Evolutionary conservation across 1,140 invertebrate genomes (phyloP).

Genomic region (Lucilia cuprina): DNA sequence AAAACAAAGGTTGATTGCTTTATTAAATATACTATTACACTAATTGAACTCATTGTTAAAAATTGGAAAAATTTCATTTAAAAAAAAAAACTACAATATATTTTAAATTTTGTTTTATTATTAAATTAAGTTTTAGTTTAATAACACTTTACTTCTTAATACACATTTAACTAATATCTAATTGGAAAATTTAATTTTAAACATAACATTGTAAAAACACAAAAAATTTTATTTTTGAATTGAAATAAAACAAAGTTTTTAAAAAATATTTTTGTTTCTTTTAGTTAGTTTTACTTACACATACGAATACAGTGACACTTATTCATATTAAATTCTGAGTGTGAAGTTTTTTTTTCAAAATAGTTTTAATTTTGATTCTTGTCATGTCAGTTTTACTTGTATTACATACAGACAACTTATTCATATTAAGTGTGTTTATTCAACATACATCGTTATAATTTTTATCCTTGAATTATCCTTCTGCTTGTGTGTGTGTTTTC

Average conservation of each 20-base stretch:
- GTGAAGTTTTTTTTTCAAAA: neutral
- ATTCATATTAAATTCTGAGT: neutral
- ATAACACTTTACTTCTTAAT: neutral
- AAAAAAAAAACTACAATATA: neutral
- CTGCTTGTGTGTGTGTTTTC: neutral
- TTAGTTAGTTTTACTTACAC: neutral
- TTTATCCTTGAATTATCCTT: neutral
- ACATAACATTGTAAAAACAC: neutral
- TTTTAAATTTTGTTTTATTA: neutral
- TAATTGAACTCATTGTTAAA: neutral
- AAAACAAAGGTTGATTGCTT: neutral
- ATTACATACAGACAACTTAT: neutral
- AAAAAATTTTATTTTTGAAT: neutral
- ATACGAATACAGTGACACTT: neutral
- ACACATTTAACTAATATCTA: neutral
- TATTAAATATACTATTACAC: too few relatives aligned
- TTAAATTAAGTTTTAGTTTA: conserved; percentile 1
- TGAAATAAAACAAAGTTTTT: neutral
- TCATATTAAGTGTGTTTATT: too few relatives aligned
- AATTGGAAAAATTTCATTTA: neutral
- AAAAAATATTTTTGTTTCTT: neutral
- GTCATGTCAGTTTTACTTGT: too few relatives aligned
- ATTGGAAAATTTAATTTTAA: neutral
- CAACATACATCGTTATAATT: too few relatives aligned
- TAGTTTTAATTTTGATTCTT: too few relatives aligned